Evolutionary conservation across 2,797 vertebrate species (phyloP), one percentile per base, ranked within the genome.

Genomic region (Acanthis flammea): DNA sequence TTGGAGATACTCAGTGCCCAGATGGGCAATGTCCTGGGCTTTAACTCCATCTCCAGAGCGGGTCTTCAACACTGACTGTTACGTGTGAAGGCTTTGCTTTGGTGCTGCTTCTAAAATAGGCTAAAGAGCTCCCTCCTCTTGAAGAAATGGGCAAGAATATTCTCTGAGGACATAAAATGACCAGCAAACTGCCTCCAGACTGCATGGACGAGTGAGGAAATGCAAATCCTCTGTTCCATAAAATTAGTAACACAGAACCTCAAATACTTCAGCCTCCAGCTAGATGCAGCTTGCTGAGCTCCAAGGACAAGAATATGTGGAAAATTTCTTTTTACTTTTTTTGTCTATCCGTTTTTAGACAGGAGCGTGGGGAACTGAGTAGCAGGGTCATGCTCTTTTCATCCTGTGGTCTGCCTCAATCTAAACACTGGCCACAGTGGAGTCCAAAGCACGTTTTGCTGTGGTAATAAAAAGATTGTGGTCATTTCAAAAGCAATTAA

Each of bases 331-430:
- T 66, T 82, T 86, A 63, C 58, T 81, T 75, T 90, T 89, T 85
- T 67, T 55, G 45, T 31, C 63, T 79, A 27, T 89, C 93, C 8
- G 10, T 94, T 97, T 95, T 95, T 95, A 94, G 88, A 94, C 67
- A 88, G 70, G 53, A 94, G 74, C 50, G 11, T 91, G 70, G 91
- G 92, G 78, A 94, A 92, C 51, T 33, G 79, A 90, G 79, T 24
- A 91, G 54, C 85, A 90, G 53, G 88, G 91, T 94, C 83, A 92
- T 48, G 60, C 55, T 94, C 55, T 94, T 47, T 94, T 91, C 80
- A 76, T 94, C 88, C 82, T 95, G 95, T 94, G 95, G 95, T 88
- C 87, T 94, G 76, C 91, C 96, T 92, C 88, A 96, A 44, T 79
- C 86, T 90, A 96, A 92, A 92, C 74, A 67, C 92, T 61, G 82